Evolutionary conservation across 2,797 vertebrate species (phyloP), one percentile per base, ranked within the genome.

Genomic region (Microctenopoma steveboyesi): DNA sequence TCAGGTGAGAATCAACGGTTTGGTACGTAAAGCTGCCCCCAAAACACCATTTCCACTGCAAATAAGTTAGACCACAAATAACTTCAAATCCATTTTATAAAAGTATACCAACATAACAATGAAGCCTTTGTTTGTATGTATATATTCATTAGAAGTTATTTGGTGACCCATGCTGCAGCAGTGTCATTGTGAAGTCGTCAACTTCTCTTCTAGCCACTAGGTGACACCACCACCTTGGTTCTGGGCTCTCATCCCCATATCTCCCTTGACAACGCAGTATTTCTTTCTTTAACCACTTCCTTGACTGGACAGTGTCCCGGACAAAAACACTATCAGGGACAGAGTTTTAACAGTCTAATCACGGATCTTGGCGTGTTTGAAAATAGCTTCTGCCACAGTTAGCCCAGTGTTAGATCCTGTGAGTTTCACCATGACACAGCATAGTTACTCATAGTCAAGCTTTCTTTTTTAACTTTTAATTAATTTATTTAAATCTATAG

Each of bases 121-220:
- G 5, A 33, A 7, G 1, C 30, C 30, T 33, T 33, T 33, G 4
- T 33, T 22, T 33, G 30, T 37, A 37, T 37, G 9, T 37, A 37
- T 37, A 37, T 11, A 54, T 13, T 67, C 9, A 51, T 61, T 58
- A 28, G 47, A 62, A 39, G 45, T 30, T 18, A 37, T 25, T 39
- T n/a, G 50, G 14, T 18, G 43, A 53, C 7, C 12, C 15, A 57
- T 16, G 46, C 18, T 33, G 10, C 43, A 9, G n/a, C 12, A 46
- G 28, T 55, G 30, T 50, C n/a, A 67, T n/a, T n/a, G 30, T 14
- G 11, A 54, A 35, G 53, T 61, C 3, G 76, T 71, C 81, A 85
- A n/a, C 74, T 65, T 81, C 56, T 45, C 6, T 62, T 87, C 53
- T 56, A 74, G 52, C 92, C 93, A 92, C 93, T 92, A 92, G 93